Evolutionary conservation across 2,888 invertebrate species (phyloP).

Genomic region (Melieria picta): DNA sequence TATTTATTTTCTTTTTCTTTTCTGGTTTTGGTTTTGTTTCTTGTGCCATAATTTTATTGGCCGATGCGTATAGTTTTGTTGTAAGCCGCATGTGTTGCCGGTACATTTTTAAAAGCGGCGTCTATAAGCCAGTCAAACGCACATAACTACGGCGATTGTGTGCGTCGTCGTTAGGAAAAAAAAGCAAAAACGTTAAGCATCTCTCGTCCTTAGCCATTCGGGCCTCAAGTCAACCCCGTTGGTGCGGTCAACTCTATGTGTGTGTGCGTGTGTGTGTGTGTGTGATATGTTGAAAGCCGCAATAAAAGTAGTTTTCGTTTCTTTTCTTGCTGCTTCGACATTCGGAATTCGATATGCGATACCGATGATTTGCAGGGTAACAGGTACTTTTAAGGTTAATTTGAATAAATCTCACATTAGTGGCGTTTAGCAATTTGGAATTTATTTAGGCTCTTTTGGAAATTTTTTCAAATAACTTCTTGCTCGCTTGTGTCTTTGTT

Average conservation of each 20-base stretch:
- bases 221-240: no score
- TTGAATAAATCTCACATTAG: slow-evolving; percentile 25
- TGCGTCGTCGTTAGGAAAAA: background rate
- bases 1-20: background rate
- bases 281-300: no score
- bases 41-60: no score
- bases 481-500: background rate
- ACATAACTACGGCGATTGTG: slow-evolving; percentile 1
- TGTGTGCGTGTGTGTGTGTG: no score
- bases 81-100: background rate
- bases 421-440: slow-evolving; percentile 17
- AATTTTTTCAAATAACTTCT: background rate
- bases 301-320: background rate
- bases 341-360: background rate
- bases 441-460: background rate
- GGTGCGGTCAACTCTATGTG: no score
- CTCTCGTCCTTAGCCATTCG: no score
- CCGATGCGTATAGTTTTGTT: background rate
- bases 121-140: background rate
- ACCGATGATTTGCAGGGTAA: slow-evolving; percentile 4
- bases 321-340: background rate
- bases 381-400: slow-evolving; percentile 19
- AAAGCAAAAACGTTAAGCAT: no score
- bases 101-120: background rate
- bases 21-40: background rate